A percentile compares a stretch with the other conserved stretches of the same genome.
Conservation (phyloP, 2,888 invertebrate genomes). For the Bombylius discolor region DNA sequence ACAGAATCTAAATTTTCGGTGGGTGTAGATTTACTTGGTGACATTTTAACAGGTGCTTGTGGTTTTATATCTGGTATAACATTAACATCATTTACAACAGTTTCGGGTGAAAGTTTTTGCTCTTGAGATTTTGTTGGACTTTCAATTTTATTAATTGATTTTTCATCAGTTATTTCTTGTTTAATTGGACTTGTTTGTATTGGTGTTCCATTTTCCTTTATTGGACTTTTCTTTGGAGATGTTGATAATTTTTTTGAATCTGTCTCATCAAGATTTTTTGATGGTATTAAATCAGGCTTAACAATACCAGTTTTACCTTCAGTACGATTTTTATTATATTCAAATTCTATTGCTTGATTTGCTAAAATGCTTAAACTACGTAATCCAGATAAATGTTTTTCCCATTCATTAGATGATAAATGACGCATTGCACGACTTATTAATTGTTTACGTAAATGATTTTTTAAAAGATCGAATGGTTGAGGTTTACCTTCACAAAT, state of each 20-base stretch:
- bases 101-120: no score
- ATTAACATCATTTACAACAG: no score
- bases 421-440: conserved; percentile 27
- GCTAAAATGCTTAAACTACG: conserved; percentile 31
- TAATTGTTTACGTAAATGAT: conserved; percentile 34
- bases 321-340: conserved; percentile 28
- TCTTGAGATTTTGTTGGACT: no score
- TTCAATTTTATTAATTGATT: conserved; percentile 7
- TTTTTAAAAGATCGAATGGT: conserved; percentile 38
- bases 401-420: conserved; percentile 27
- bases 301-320: conserved; percentile 27
- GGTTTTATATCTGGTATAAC: neutral
- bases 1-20: neutral
- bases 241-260: conserved; percentile 2
- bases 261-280: conserved; percentile 14
- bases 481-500: conserved; percentile 45
- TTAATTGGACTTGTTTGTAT: conserved; percentile 16
- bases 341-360: conserved; percentile 34
- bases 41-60: neutral
- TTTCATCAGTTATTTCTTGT: conserved; percentile 5
- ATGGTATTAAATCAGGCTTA: conserved; percentile 29
- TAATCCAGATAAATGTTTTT: conserved; percentile 31
- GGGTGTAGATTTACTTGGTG: neutral
- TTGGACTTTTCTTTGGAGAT: conserved; percentile 14
- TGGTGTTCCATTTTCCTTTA: conserved; percentile 15